phyloP scores from a whole-genome alignment of 37 sponge, comb jelly and placozoan genomes.

The Beroe forskalii region DNA sequence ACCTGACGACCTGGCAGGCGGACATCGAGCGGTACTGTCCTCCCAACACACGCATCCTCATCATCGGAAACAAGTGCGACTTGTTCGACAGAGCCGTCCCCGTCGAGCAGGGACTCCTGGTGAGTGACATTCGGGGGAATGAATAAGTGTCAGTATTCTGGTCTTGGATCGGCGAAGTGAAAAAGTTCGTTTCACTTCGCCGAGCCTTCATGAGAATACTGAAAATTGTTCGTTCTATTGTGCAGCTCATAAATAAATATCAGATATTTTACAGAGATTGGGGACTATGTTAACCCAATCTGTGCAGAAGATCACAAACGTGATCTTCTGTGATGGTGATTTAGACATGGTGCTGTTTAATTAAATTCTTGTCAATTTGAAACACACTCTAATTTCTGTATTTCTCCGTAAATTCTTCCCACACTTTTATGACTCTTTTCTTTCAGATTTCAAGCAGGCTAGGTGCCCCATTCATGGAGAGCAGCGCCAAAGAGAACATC shows the following conservation, averaged over 20 bases:
- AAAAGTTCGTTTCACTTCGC: not conserved
- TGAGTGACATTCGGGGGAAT: not conserved
- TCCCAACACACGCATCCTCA: conserved; percentile 27
- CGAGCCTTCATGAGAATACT: not conserved
- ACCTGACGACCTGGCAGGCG: not conserved
- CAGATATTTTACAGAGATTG: too few relatives aligned
- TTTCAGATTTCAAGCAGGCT: conserved; percentile 4
- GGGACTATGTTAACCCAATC: too few relatives aligned
- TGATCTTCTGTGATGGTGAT: too few relatives aligned
- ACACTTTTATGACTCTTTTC: too few relatives aligned
- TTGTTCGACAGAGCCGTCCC: not conserved
- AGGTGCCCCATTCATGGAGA: conserved; percentile 57
- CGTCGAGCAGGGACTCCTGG: conserved; percentile 13
- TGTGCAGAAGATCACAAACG: too few relatives aligned
- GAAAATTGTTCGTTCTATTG: not conserved
- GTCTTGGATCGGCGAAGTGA: not conserved
- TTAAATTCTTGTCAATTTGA: too few relatives aligned
- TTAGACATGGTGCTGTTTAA: too few relatives aligned
- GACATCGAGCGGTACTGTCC: conserved; percentile 64
- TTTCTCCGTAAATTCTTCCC: too few relatives aligned
- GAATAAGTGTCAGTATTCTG: not conserved
- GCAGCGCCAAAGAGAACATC: conserved; percentile 55
- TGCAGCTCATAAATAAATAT: too few relatives aligned
- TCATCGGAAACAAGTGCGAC: conserved; percentile 60
- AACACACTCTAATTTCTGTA: too few relatives aligned